Evolutionary conservation across 1,140 invertebrate species (phyloP).

Genomic region (Stenopsyche tienmushanensis): DNA sequence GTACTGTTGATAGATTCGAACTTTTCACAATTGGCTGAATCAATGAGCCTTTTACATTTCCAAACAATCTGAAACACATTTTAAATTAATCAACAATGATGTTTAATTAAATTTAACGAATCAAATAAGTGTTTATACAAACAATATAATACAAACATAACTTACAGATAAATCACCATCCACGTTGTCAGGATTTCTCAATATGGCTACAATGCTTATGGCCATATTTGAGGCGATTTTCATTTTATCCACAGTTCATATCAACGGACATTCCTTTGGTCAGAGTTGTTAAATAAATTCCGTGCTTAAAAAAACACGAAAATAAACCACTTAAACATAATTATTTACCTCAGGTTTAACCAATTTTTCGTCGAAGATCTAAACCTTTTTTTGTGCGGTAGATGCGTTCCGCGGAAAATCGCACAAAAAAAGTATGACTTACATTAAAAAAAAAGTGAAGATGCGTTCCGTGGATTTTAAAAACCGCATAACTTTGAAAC

Average conservation of each 20-base stretch:
- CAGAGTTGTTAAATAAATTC: constrained; percentile 28
- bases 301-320: constrained; percentile 31
- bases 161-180: constrained; percentile 33
- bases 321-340: neutral
- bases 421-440: neutral
- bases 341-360: neutral
- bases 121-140: constrained; percentile 6
- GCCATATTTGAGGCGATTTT: constrained; percentile 17
- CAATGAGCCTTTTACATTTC: constrained; percentile 26
- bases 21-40: constrained; percentile 28
- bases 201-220: constrained; percentile 22
- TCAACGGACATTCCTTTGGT: constrained; percentile 32
- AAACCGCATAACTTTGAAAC: too few species aligned
- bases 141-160: neutral
- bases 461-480: too few species aligned
- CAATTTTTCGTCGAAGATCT: too few species aligned
- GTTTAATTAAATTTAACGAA: neutral
- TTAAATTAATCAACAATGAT: neutral
- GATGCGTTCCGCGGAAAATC: too few species aligned
- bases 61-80: constrained; percentile 28
- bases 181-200: constrained; percentile 36
- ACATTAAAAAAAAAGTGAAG: too few species aligned
- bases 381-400: too few species aligned
- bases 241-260: constrained; percentile 30
- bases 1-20: constrained; percentile 30